Conservation (phyloP, 2,888 invertebrate genomes). For the Lycocerus yunnanus region DNA sequence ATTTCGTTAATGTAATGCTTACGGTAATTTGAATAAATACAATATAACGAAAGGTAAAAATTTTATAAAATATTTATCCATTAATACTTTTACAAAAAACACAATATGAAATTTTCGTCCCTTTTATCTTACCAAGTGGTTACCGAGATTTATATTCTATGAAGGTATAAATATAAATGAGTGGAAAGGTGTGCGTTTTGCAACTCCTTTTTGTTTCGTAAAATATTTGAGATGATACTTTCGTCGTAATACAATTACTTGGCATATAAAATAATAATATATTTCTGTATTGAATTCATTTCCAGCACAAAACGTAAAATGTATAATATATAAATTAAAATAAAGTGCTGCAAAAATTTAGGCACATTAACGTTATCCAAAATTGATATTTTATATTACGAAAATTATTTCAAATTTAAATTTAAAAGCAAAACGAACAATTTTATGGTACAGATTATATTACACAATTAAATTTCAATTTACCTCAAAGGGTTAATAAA, state of each 20-base stretch:
- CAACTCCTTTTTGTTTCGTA: background rate
- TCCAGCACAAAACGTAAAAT: background rate
- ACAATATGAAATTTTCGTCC: background rate
- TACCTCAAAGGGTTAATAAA: background rate
- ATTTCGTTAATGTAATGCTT: background rate
- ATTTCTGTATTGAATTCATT: background rate
- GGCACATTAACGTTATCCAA: background rate
- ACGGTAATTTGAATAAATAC: background rate
- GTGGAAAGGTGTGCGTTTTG: background rate
- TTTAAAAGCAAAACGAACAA: background rate
- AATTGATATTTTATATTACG: background rate
- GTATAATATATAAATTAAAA: too few relatives aligned
- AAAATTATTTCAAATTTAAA: background rate
- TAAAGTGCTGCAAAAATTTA: background rate
- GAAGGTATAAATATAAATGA: conserved; percentile 3
- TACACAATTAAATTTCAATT: background rate
- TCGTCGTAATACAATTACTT: background rate
- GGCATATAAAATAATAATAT: background rate
- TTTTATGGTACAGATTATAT: background rate
- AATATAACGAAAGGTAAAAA: background rate
- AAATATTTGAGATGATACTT: background rate
- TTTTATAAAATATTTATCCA: background rate
- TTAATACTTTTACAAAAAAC: background rate
- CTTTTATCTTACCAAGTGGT: conserved; percentile 1
- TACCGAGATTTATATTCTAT: background rate